Evolutionary conservation across 2,888 invertebrate species (phyloP), one percentile per base, ranked within the genome.

Genomic region (Muscina levida): DNA sequence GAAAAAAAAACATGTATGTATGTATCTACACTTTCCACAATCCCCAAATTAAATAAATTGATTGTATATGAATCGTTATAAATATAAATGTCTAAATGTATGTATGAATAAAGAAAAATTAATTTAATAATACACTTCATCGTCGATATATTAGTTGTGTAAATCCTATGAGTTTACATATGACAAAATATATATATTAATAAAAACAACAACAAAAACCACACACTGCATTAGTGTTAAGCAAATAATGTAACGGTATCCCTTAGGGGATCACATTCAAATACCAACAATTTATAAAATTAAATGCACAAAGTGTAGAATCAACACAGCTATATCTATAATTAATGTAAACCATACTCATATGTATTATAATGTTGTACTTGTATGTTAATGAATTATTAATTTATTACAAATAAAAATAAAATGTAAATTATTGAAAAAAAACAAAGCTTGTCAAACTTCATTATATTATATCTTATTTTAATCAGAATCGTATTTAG

Each of bases 331-430:
- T 10, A 51, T 31, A 46, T 13, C 17, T 10, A 66, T 10, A 51
- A 51, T 57, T 44, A 37, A 46, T 53, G n/a, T 59, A 42, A 68
- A 75, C 53, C 51, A 62, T 51, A 51, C 59, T 62, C 75, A 75
- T 62, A 70, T 75, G 75, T 75, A 75, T 75, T 75, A 62, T 62
- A 62, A 39, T 5, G 8, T 31, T 31, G 31, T 31, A 31, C 31
- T 31, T 31, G 31, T 31, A 31, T 31, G 31, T 62, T 39, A 39
- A 62, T 68, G 70, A 68, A 75, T 62, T 75, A 75, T 62, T 70
- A 53, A 75, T 75, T 75, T 75, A 75, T 75, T 75, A 37, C 51
- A 53, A 75, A 75, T 39, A 37, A 51, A 67, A 24, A 62, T 67
- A 70, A 75, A 75, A 59, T 59, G 17, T 66, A 66, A 56, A 67